phyloP scores from a whole-genome alignment of 2,888 invertebrate species.

The Andrena bucephala region DNA sequence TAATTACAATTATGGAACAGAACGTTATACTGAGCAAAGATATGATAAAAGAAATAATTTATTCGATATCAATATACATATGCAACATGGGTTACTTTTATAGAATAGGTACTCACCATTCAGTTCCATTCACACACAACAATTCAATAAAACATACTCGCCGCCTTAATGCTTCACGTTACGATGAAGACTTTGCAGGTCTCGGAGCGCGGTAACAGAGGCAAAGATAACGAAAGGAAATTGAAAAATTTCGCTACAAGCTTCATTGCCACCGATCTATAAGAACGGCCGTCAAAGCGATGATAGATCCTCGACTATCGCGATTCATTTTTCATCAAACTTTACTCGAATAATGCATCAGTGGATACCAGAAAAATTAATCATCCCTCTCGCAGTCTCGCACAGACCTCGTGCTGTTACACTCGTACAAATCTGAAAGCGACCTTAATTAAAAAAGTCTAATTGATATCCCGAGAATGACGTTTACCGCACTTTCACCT shows the following conservation, averaged over 20 bases:
- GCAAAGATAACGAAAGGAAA: neutral
- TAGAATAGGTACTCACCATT: neutral
- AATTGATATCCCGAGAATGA: neutral
- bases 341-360: slow-evolving; percentile 19
- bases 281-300: slow-evolving; percentile 26
- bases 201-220: neutral
- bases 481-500: neutral
- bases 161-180: neutral
- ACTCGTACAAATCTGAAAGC: neutral
- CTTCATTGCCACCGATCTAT: slow-evolving; percentile 12
- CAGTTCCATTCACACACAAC: neutral
- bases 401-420: neutral
- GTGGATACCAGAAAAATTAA: slow-evolving; percentile 22
- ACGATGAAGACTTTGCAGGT: neutral
- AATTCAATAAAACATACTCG: slow-evolving; percentile 8
- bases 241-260: slow-evolving; percentile 24
- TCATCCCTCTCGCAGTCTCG: slow-evolving; percentile 8
- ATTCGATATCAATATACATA: neutral
- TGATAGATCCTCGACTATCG: slow-evolving; percentile 35
- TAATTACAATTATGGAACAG: too few relatives aligned
- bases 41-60: neutral
- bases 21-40: too few relatives aligned
- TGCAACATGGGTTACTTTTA: neutral
- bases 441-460: neutral
- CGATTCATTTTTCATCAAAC: slow-evolving; percentile 44